Conservation (phyloP, 1,140 invertebrate species). For the Muscidifurax raptorellus region DNA sequence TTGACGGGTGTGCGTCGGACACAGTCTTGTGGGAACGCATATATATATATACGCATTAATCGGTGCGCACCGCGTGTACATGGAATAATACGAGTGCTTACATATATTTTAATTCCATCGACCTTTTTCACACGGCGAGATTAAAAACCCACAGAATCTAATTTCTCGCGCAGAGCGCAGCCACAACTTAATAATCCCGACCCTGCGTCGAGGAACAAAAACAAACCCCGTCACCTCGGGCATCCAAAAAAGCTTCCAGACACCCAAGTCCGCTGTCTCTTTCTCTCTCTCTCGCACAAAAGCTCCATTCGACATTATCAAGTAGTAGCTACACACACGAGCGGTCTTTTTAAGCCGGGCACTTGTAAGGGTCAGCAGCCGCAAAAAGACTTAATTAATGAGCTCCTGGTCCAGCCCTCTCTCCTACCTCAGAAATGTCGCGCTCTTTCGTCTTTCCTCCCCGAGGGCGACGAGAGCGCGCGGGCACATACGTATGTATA, state of each 20-base stretch:
- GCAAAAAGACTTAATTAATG: slow-evolving; percentile 76
- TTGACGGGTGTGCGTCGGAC: background rate
- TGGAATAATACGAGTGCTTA: no score
- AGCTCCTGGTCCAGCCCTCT: slow-evolving; percentile 50
- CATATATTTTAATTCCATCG: background rate
- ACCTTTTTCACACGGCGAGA: background rate
- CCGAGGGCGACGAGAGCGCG: slow-evolving; percentile 61
- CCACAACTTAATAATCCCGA: background rate
- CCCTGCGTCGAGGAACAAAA: background rate
- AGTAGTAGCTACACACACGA: background rate
- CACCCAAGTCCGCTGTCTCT: background rate
- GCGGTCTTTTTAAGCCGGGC: slow-evolving; percentile 53
- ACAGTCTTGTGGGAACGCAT: no score
- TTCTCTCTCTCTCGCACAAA: background rate
- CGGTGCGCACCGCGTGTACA: no score
- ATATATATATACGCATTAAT: no score
- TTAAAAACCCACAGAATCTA: background rate
- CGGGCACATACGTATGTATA: slow-evolving; percentile 41
- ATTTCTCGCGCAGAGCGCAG: background rate
- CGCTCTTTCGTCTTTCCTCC: slow-evolving; percentile 65
- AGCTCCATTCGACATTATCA: slow-evolving; percentile 11
- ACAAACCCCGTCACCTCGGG: background rate
- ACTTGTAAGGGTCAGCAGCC: slow-evolving; percentile 73
- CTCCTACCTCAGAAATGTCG: slow-evolving; percentile 43
- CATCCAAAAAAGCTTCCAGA: background rate